Evolutionary conservation across 2,797 vertebrate species (phyloP).

Genomic region (Spinus olivaceus): DNA sequence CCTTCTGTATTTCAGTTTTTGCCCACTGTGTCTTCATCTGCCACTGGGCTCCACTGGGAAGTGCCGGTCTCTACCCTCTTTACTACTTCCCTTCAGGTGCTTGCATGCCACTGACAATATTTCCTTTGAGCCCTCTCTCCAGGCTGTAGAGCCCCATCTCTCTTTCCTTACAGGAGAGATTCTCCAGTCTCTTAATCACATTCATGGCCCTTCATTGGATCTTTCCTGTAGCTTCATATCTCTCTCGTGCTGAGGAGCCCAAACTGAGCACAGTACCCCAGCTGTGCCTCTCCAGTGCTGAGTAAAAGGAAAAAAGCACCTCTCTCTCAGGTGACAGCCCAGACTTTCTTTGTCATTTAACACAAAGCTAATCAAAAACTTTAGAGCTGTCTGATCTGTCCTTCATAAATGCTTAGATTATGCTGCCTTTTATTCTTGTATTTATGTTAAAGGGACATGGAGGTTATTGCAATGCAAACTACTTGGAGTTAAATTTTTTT

Average conservation of each 20-base stretch:
- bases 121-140: not conserved
- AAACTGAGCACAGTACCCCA: not conserved
- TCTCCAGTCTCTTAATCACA: not conserved
- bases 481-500: not conserved
- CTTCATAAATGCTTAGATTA: not conserved
- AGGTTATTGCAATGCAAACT: not conserved
- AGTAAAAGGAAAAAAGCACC: not conserved
- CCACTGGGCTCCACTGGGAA: not conserved
- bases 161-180: not conserved
- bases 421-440: not conserved
- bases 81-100: not conserved
- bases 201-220: fast-evolving
- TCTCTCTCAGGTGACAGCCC: not conserved
- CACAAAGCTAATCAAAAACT: not conserved
- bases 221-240: not conserved
- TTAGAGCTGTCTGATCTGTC: not conserved
- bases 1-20: not conserved
- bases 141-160: not conserved
- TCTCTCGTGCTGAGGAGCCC: not conserved
- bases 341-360: not conserved
- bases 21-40: not conserved
- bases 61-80: not conserved
- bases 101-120: not conserved
- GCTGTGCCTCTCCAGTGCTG: not conserved
- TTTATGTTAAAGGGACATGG: not conserved